Evolutionary conservation across 2,888 invertebrate species (phyloP), one percentile per base, ranked within the genome.

Genomic region (Trimorus sp.): DNA sequence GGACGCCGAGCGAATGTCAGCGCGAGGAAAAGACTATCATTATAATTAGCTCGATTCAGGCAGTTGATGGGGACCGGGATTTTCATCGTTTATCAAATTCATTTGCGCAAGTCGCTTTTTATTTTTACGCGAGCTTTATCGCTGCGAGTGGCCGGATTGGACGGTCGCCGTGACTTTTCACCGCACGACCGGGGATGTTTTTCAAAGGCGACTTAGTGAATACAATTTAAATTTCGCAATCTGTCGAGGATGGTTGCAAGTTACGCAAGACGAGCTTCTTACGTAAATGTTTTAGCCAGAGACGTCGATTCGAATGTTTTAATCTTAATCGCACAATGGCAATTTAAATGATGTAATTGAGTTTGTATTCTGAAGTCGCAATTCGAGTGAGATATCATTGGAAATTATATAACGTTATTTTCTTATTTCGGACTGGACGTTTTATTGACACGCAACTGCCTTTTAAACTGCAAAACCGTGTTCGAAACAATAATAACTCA

Each of bases 31-130:
- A 86, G 87, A 88, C 87, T 89, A 88, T 88, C 90, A 90, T 90
- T 89, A 90, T 89, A 90, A 90, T 90, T 90, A 89, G 89, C 88
- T 88, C 89, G 88, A 90, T 90, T 90, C 90, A 90, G 89, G 89
- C 89, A 87, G 86, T 88, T 85, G 84, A 85, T 84, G 85, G 86
- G 88, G 89, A 89, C 89, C 89, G 86, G 87, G 88, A 87, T 89
- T 88, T 87, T 88, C 86, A 88, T 89, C 88, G 90, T 90, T 90
- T 89, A 90, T 89, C 89, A 89, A 89, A 90, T 90, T 89, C 89
- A 89, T 86, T 88, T 86, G 85, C 85, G 86, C 86, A 87, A 89
- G 90, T 90, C 87, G 89, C 86, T 85, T 60, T 71, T 84, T 76
- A 75, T 63, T 65, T 66, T 71, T 38, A 73, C 53, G 26, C 48